A percentile compares a stretch with the other conserved stretches of the same genome.
These are phyloP conservation scores for Lamprotornis superbus DNA, from an alignment of 2,113 vertebrate genomes.

Conservation along the genomic window DNA sequence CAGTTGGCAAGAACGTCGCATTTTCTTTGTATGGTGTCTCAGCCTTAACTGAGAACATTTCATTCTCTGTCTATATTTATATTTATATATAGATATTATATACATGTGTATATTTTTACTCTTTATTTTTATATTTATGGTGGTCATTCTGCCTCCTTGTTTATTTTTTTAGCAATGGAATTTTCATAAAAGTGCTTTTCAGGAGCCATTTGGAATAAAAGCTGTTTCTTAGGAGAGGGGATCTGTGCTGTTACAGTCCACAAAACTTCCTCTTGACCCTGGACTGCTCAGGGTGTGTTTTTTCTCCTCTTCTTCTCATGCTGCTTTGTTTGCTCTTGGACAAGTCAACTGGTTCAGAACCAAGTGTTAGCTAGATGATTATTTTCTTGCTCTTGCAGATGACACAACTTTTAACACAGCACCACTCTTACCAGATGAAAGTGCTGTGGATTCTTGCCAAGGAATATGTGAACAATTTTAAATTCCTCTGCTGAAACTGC, in stretches of 20 bases:
- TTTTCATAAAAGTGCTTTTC: slow-evolving; percentile 3
- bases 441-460: background rate
- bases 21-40: background rate
- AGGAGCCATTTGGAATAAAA: background rate
- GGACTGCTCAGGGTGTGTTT: background rate
- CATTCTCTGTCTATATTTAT: background rate
- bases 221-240: background rate
- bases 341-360: background rate
- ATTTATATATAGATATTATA: background rate
- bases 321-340: background rate
- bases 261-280: background rate
- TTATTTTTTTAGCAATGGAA: slow-evolving; percentile 32
- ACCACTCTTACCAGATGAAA: background rate
- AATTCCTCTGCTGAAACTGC: background rate
- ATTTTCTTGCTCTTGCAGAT: background rate
- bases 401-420: background rate
- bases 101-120: background rate
- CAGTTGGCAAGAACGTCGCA: background rate
- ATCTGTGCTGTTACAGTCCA: background rate
- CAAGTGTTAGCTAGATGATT: background rate
- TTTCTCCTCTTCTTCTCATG: background rate
- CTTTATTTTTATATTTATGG: slow-evolving; percentile 5
- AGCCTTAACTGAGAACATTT: background rate
- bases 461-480: slow-evolving; percentile 42
- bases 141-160: background rate